A percentile compares a stretch with the other conserved stretches of the same genome.
Evolutionary conservation across 2,113 vertebrate species (phyloP).

Genomic region (Hippocampus zosterae): DNA sequence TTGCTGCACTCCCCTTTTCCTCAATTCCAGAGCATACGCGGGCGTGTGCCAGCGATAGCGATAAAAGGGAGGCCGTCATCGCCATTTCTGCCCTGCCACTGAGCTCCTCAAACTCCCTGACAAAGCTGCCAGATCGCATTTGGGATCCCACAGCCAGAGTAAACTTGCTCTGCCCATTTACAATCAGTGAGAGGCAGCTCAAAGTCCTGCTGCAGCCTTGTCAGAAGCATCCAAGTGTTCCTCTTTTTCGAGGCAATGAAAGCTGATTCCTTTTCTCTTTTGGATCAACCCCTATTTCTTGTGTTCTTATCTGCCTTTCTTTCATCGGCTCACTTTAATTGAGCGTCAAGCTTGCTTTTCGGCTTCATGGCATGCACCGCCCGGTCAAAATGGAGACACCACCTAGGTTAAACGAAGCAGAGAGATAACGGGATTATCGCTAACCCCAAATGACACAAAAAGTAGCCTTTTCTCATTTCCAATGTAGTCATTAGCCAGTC

Average conservation of each 20-base stretch:
- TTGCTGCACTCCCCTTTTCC: conserved; percentile 23
- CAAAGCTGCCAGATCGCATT: conserved; percentile 78
- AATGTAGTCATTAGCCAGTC: too few relatives aligned
- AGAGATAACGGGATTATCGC: background rate
- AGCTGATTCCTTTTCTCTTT: conserved; percentile 21
- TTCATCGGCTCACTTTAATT: background rate
- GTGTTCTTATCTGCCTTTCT: background rate
- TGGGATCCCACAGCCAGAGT: conserved; percentile 62
- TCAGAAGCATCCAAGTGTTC: conserved; percentile 52
- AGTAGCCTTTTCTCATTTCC: too few relatives aligned
- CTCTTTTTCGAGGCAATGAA: conserved; percentile 36
- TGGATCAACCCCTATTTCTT: background rate
- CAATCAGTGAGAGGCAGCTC: conserved; percentile 61
- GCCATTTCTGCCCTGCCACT: conserved; percentile 70
- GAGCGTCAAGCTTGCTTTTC: background rate
- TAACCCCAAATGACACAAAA: too few relatives aligned
- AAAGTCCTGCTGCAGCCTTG: conserved; percentile 56
- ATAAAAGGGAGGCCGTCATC: conserved; percentile 75
- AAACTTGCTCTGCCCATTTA: conserved; percentile 73
- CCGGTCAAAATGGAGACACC: background rate
- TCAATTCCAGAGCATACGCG: conserved; percentile 57
- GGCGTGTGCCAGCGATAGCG: conserved; percentile 62
- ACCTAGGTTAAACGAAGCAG: background rate
- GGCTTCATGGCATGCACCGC: background rate
- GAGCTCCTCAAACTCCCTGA: conserved; percentile 77